A percentile compares a stretch with the other conserved stretches of the same genome.
These are phyloP conservation scores for Melinaea menophilus DNA, from an alignment of 2,888 invertebrate species.

Conservation along the genomic window DNA sequence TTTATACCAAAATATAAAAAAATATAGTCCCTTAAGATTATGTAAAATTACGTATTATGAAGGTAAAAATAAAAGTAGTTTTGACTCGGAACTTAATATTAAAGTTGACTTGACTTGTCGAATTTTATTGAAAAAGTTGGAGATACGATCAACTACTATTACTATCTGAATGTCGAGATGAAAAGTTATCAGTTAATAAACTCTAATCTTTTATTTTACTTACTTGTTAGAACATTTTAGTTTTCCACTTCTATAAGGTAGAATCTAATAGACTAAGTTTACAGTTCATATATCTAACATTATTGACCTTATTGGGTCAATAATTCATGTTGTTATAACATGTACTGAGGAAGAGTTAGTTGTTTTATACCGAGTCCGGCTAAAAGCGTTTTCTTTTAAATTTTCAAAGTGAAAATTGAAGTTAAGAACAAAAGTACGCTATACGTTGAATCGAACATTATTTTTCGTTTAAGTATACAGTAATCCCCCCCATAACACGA, in stretches of 20 bases:
- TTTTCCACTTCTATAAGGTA: conserved; percentile 17
- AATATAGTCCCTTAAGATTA: too few species aligned
- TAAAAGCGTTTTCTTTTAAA: conserved; percentile 71
- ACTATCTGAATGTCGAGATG: conserved; percentile 20
- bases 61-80: conserved; percentile 4
- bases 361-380: conserved; percentile 52
- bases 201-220: conserved; percentile 25
- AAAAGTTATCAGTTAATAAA: conserved; percentile 21
- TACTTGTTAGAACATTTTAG: conserved; percentile 21
- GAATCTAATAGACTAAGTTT: conserved; percentile 20
- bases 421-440: conserved; percentile 45
- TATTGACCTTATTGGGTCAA: conserved; percentile 54
- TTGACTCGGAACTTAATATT: conserved; percentile 1
- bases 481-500: too few species aligned
- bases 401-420: conserved; percentile 70
- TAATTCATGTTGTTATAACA: conserved; percentile 51
- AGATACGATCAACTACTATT: conserved; percentile 18
- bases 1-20: too few species aligned
- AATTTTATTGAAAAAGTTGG: conserved; percentile 16
- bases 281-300: conserved; percentile 53
- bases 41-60: neutral
- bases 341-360: conserved; percentile 52
- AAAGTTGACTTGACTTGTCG: conserved; percentile 3
- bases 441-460: conserved; percentile 14
- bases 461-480: too few species aligned